phyloP scores from a whole-genome alignment of 2,113 vertebrate genomes.

The Odontophorus gujanensis region DNA sequence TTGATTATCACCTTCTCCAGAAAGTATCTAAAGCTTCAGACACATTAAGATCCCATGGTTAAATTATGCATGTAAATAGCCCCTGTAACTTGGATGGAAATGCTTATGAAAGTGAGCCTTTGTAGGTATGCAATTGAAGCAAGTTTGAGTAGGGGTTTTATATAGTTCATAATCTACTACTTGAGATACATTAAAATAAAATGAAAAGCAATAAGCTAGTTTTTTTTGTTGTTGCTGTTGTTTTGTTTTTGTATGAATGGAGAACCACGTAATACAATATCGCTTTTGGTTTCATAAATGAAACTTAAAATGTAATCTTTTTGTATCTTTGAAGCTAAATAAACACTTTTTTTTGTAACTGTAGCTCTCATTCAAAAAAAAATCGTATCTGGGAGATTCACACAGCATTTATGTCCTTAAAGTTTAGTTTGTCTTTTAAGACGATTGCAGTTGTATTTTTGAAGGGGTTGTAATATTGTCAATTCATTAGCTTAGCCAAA shows the following conservation, averaged over 20 bases:
- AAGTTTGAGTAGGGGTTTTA: neutral
- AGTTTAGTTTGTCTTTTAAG: neutral
- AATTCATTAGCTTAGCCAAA: neutral
- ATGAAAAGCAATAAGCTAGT: neutral
- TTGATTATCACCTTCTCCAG: neutral
- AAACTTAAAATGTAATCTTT: too few relatives aligned
- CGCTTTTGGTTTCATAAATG: neutral
- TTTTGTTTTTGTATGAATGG: neutral
- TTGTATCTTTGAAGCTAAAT: conserved; percentile 3
- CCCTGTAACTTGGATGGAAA: neutral
- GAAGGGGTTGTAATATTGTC: neutral
- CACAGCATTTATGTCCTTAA: neutral
- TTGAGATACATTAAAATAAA: neutral
- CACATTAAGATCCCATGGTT: neutral
- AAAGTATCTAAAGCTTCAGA: neutral
- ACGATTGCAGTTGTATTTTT: neutral
- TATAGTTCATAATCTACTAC: neutral
- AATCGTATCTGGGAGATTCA: neutral
- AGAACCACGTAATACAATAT: neutral
- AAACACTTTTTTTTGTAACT: conserved; percentile 11
- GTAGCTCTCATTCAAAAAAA: neutral
- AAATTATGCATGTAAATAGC: neutral
- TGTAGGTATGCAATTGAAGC: neutral
- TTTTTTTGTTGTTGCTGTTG: too few relatives aligned
- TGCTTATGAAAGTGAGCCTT: neutral